Base-by-base conservation (phyloP, 2,113 vertebrate genomes). In the Willisornis vidua region DNA sequence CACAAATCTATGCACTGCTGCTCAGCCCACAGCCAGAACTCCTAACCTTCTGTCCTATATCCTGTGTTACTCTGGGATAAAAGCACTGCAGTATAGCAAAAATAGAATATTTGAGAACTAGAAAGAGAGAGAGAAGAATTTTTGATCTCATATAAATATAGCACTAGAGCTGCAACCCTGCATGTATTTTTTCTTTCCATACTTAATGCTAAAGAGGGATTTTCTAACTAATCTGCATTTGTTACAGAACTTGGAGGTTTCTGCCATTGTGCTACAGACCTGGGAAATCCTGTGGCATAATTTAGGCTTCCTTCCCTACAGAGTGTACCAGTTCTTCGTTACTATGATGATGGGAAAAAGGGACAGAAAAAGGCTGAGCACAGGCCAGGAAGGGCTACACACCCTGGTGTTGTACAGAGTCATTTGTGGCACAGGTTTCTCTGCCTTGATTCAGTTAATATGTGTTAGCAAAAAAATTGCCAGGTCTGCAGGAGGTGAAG, bases 201-300 rank as follows among this genome's bases (percentile, higher is more conserved):
- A 79, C 10, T 73, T 86, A 61, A 9, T 71, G 81, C 79, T 86
- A 52, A 90, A 93, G 77, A 89, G 48, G 61, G 65, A 89, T 95
- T 96, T 93, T 81, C 65, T 78, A 87, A 78, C 57, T 96, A 89
- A 94, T 90, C 61, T 94, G 83, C 91, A 78, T 92, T 94, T 93
- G 52, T 67, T 87, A 90, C 39, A 92, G 80, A 92, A 92, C 55
- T 81, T 81, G 63, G 51, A 84, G 65, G 86, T 90, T 95, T 92
- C 61, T 94, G 39, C 46, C 35, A 55, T 19, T 71, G 26, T 81
- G 26, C 48, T 86, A 74, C 51, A 86, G 65, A 59, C 43, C 35
- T 81, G 51, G 29, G 72, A 78, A 22, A 89, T 71, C 57, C 55
- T 0, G 0, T 68, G 86, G 52, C 73, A 87, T 73, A 87, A 89